A percentile compares a stretch with the other conserved stretches of the same genome.
phyloP scores from a whole-genome alignment of 2,113 vertebrate species.

The Xiphorhynchus elegans region DNA sequence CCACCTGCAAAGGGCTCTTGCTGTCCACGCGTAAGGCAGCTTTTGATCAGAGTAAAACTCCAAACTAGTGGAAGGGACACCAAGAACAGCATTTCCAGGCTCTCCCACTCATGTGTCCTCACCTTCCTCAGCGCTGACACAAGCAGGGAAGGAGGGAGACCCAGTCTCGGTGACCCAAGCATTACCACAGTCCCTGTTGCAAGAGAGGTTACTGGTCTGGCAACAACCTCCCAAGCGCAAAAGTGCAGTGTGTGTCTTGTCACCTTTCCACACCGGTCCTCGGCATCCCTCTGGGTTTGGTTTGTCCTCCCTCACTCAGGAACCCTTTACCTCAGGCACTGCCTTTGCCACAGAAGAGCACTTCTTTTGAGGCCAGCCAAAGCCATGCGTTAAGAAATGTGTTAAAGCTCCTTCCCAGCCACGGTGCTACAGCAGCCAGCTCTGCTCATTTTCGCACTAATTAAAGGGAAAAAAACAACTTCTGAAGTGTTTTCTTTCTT shows the following conservation, averaged over 20 bases:
- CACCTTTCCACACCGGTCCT: background rate
- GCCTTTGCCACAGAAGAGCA: background rate
- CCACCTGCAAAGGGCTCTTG: background rate
- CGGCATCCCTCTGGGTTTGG: background rate
- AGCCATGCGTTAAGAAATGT: background rate
- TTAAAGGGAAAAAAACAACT: background rate
- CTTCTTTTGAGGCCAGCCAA: background rate
- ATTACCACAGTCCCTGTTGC: no score
- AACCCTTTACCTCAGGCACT: background rate
- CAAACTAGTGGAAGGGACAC: background rate
- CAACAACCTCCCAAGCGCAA: background rate
- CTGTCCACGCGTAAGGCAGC: background rate
- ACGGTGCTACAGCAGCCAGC: no score
- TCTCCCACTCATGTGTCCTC: background rate
- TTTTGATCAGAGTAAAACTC: background rate
- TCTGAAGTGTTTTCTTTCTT: background rate
- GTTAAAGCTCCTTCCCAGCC: background rate
- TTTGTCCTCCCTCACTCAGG: background rate
- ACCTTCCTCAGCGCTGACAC: background rate
- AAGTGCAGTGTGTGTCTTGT: background rate
- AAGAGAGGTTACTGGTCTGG: background rate
- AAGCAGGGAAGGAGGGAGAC: background rate
- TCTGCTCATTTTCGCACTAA: background rate
- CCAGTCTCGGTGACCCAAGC: rapidly evolving
- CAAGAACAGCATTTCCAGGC: background rate